Base-by-base conservation (phyloP, 2,888 invertebrate genomes). In the Drosophila paracracens region DNA sequence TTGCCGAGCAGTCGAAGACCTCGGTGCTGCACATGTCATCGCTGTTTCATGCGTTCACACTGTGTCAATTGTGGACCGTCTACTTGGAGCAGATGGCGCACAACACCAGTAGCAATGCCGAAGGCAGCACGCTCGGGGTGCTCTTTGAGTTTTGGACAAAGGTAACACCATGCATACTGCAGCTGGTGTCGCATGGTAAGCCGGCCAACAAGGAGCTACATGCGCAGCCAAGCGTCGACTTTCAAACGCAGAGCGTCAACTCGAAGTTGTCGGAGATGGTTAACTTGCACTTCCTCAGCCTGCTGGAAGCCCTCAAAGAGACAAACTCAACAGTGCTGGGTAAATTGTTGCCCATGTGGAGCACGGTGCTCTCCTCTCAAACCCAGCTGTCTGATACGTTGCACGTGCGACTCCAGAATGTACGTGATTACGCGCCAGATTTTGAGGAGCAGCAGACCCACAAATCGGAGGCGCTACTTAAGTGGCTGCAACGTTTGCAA, bases 11-110 rank as follows among this genome's bases (percentile, higher is more conserved):
- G 91, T 96, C 97, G 2, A 98, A 98, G 94, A 95, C 97, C 4
- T 98, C 97, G 1, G 97, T 98, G 7, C 94, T 97, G 63, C 98
- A 99, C 91, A 98, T 99, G 98, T 98, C 97, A 60, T 98, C 99
- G 1, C 94, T 99, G 60, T 99, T 98, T 93, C 98, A 99, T 93
- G 98, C 99, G 5, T 99, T 99, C 93, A 97, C 99, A 72, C 95
- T 99, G 57, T 99, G 99, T 92, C 99, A 99, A 95, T 94, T 99
- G 76, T 99, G 99, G 99, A 99, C 99, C 0, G 96, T 99, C 83
- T 99, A 99, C 94, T 95, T 99, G 92, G 99, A 99, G 93, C 97
- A 97, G 93, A 94, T 96, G 88, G 96, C 97, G 2, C 94, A 94
- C 54, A 94, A 94, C 51, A 94, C 95, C 91, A 94, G 94, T 80